Evolutionary conservation across 2,888 invertebrate species (phyloP).

Genomic region (Ashinkailepas kermadecensis): DNA sequence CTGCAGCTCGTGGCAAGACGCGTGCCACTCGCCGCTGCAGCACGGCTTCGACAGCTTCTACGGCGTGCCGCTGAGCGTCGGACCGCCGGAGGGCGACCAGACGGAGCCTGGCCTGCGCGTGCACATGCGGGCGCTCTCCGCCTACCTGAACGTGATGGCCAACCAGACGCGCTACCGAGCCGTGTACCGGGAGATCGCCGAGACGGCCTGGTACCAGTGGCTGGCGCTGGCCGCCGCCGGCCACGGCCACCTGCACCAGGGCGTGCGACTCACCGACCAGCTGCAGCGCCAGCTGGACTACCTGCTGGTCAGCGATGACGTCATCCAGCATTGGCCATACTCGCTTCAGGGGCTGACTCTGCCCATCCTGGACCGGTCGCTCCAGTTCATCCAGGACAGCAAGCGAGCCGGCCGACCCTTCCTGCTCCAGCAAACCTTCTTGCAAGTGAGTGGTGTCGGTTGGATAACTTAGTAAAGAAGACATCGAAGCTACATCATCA

Average conservation of each 20-base stretch:
- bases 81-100: background rate
- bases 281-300: background rate
- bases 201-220: conserved; percentile 8
- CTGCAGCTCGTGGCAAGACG: conserved; percentile 37
- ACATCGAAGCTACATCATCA: background rate
- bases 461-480: no score
- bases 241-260: background rate
- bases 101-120: background rate
- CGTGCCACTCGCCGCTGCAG: conserved; percentile 41
- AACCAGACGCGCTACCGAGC: background rate
- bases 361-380: background rate
- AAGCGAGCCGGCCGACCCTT: background rate
- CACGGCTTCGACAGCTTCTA: conserved; percentile 46
- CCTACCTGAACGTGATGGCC: background rate
- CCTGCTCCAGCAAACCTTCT: background rate
- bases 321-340: background rate
- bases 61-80: conserved; percentile 41
- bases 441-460: background rate
- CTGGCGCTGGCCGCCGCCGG: background rate
- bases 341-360: background rate
- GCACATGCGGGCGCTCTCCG: background rate
- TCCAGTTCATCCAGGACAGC: background rate
- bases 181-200: background rate
- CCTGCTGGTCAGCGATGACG: background rate
- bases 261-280: background rate